phyloP scores from a whole-genome alignment of 2,113 vertebrate species.

The Phyllopteryx taeniolatus region DNA sequence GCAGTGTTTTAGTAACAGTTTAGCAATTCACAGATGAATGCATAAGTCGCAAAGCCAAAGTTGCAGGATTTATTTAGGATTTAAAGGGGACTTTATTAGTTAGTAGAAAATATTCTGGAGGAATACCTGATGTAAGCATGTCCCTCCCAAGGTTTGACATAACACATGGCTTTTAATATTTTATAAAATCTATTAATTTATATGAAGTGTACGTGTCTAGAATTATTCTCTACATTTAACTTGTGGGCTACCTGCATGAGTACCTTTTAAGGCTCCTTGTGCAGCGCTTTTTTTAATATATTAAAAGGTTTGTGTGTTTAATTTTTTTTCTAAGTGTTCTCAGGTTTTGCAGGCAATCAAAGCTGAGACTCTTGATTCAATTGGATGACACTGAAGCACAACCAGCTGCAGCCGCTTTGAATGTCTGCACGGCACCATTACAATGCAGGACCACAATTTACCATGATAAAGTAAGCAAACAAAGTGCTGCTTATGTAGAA shows the following conservation, averaged over 20 bases:
- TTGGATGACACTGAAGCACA: slow-evolving; percentile 57
- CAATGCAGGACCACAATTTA: slow-evolving; percentile 34
- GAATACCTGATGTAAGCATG: slow-evolving; percentile 53
- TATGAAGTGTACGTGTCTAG: slow-evolving; percentile 46
- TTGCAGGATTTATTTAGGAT: slow-evolving; percentile 23
- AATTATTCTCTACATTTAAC: slow-evolving; percentile 34
- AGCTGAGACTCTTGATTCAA: slow-evolving; percentile 34
- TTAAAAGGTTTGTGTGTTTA: slow-evolving; percentile 3
- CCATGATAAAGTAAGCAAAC: neutral
- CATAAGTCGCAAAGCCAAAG: slow-evolving; percentile 63
- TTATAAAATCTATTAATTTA: slow-evolving; percentile 61
- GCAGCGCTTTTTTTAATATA: slow-evolving; percentile 26
- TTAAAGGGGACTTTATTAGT: slow-evolving; percentile 24
- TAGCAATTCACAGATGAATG: slow-evolving; percentile 19
- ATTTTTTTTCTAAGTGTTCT: slow-evolving; percentile 32
- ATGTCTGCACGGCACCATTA: slow-evolving; percentile 29
- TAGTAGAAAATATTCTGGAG: slow-evolving; percentile 26
- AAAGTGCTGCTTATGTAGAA: slow-evolving; percentile 42
- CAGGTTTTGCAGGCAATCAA: slow-evolving; percentile 50
- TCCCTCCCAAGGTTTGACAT: slow-evolving; percentile 50
- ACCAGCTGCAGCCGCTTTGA: slow-evolving; percentile 49
- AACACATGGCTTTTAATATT: slow-evolving; percentile 53
- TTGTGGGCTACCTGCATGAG: slow-evolving; percentile 31
- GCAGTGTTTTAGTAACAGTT: slow-evolving; percentile 18
- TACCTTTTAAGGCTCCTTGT: slow-evolving; percentile 43